A percentile compares a stretch with the other conserved stretches of the same genome.
phyloP scores from a whole-genome alignment of 2,113 vertebrate species.

The Clinocottus analis region DNA sequence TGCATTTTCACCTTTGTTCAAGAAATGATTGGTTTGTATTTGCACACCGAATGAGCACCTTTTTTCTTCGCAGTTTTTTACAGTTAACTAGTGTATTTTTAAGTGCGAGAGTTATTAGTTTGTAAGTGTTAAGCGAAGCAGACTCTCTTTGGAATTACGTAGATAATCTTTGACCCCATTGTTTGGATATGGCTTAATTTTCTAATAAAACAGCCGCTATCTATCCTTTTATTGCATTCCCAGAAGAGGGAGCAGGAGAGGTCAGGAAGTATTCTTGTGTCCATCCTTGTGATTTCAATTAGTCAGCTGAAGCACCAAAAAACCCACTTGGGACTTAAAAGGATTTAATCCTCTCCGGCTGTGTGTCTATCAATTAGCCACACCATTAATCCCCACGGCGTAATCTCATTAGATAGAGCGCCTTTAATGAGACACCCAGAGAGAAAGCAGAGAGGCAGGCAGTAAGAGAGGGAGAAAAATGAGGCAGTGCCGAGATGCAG shows the following conservation, averaged over 20 bases:
- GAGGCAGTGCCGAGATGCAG: conserved; percentile 59
- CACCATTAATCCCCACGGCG: conserved; percentile 83
- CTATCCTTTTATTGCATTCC: conserved; percentile 35
- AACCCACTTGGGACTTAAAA: conserved; percentile 77
- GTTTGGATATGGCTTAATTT: conserved; percentile 46
- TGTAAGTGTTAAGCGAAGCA: neutral
- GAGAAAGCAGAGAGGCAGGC: conserved; percentile 59
- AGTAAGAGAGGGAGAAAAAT: conserved; percentile 62
- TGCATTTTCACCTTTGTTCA: conserved; percentile 14
- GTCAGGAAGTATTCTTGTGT: conserved; percentile 72
- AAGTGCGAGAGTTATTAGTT: neutral
- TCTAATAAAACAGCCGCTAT: conserved; percentile 29
- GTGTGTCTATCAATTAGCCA: conserved; percentile 85
- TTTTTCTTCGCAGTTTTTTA: conserved; percentile 5
- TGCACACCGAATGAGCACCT: neutral
- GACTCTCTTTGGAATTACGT: conserved; percentile 28
- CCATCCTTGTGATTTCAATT: conserved; percentile 81
- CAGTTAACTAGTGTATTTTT: conserved; percentile 21
- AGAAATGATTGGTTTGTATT: conserved; percentile 21
- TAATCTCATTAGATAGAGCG: conserved; percentile 84
- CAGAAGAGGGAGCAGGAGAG: conserved; percentile 31
- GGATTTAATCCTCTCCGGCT: conserved; percentile 81
- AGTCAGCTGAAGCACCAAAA: conserved; percentile 74
- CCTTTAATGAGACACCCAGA: conserved; percentile 82
- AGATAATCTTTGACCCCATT: conserved; percentile 57